Percentiles rank a stretch among this genome's conserved stretches.
phyloP scores from a whole-genome alignment of 2,113 vertebrate species.

The Rhea pennata region DNA sequence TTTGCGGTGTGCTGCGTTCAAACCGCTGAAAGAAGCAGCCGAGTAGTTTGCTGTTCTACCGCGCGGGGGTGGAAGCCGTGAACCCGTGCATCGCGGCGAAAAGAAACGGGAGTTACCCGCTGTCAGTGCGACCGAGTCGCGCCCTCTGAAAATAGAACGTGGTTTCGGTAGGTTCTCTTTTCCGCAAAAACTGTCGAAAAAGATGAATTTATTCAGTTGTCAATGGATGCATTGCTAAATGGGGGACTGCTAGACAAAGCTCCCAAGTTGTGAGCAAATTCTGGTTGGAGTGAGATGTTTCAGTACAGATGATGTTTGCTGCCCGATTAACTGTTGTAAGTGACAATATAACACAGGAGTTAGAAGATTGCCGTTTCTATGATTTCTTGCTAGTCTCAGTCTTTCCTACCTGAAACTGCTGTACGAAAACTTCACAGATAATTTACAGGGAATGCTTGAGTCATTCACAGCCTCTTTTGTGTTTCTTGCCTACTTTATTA shows the following conservation, averaged over 20 bases:
- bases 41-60: background rate
- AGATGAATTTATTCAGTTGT: background rate
- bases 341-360: background rate
- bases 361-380: no score
- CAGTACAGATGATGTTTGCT: background rate
- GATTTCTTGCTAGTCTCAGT: background rate
- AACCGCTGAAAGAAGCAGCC: background rate
- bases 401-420: background rate
- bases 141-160: background rate
- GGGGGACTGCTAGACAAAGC: background rate
- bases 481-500: background rate
- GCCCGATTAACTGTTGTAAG: background rate
- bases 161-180: background rate
- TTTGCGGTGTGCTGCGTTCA: background rate
- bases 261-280: background rate
- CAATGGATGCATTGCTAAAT: background rate
- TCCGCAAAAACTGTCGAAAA: background rate
- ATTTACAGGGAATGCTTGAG: background rate
- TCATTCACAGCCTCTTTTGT: background rate
- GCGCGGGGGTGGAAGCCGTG: accelerated
- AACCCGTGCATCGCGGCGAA: background rate
- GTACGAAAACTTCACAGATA: background rate
- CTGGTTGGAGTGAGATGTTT: background rate
- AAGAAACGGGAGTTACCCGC: background rate
- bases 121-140: background rate